These are phyloP conservation scores for Pyrgus malvae DNA, from an alignment of 2,888 invertebrate genomes.

Conservation along the genomic window DNA sequence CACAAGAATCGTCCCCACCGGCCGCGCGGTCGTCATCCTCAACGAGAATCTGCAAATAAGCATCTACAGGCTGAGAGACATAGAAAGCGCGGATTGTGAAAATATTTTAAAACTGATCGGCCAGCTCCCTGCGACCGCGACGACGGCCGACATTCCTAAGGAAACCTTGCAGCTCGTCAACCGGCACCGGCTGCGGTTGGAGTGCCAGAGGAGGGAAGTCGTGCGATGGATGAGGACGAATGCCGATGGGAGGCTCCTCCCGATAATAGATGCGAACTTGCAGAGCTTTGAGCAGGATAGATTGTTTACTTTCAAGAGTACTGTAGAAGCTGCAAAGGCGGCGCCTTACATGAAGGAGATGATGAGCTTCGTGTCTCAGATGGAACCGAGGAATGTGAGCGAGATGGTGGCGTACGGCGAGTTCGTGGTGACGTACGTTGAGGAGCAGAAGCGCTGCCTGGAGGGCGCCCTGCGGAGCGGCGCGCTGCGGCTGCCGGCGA, in stretches of 20 bases:
- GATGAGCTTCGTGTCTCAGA: slow-evolving; percentile 32
- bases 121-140: slow-evolving; percentile 13
- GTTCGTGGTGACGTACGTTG: slow-evolving; percentile 34
- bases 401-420: slow-evolving; percentile 37
- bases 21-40: slow-evolving; percentile 36
- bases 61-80: slow-evolving; percentile 37
- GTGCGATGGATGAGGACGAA: slow-evolving; percentile 19
- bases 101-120: slow-evolving; percentile 31
- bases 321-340: slow-evolving; percentile 30
- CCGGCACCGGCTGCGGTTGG: slow-evolving; percentile 33
- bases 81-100: slow-evolving; percentile 30
- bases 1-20: slow-evolving; percentile 33
- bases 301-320: slow-evolving; percentile 34
- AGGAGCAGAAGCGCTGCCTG: slow-evolving; percentile 28
- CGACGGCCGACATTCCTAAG: slow-evolving; percentile 19
- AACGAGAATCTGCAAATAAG: slow-evolving; percentile 40
- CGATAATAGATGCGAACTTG: slow-evolving; percentile 16
- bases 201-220: slow-evolving; percentile 35
- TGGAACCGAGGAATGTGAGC: slow-evolving; percentile 33
- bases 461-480: slow-evolving; percentile 23
- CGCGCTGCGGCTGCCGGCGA: slow-evolving; percentile 17
- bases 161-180: slow-evolving; percentile 27
- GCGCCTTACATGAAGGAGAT: slow-evolving; percentile 31
- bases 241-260: neutral
- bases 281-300: slow-evolving; percentile 34